Conservation (phyloP, 1,140 invertebrate genomes). For the Nautilus pompilius region DNA sequence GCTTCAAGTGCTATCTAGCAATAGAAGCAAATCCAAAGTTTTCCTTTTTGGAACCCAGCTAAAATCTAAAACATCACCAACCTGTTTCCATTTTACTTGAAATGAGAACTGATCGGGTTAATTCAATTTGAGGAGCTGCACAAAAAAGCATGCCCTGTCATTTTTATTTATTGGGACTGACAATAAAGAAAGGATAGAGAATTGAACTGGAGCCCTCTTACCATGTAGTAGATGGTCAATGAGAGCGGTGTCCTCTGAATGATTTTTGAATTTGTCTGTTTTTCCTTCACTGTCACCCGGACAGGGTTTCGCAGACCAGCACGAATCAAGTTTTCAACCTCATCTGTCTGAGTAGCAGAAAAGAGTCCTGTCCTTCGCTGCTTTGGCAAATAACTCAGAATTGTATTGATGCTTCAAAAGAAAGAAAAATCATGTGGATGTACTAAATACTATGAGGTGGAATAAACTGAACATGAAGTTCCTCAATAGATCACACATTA, state of each 20-base stretch:
- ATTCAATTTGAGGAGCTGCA: too few relatives aligned
- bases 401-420: slow-evolving; percentile 72
- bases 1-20: too few relatives aligned
- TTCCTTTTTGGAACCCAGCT: too few relatives aligned
- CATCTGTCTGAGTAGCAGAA: slow-evolving; percentile 97
- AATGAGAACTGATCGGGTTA: too few relatives aligned
- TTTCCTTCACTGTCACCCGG: slow-evolving; percentile 84
- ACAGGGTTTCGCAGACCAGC: slow-evolving; percentile 95
- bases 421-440: background rate
- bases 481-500: too few relatives aligned
- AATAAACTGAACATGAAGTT: slow-evolving; percentile 5
- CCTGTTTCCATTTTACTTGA: too few relatives aligned
- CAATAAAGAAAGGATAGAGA: background rate
- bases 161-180: background rate
- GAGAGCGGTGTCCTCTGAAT: slow-evolving; percentile 72
- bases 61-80: too few relatives aligned
- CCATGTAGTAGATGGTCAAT: slow-evolving; percentile 81
- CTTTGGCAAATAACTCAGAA: slow-evolving; percentile 86
- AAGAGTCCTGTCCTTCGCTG: slow-evolving; percentile 94
- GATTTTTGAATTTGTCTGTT: slow-evolving; percentile 47
- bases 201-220: slow-evolving; percentile 13
- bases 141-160: too few relatives aligned
- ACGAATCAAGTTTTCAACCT: slow-evolving; percentile 85
- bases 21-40: too few relatives aligned
- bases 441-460: background rate